A percentile compares a stretch with the other conserved stretches of the same genome.
phyloP scores from a whole-genome alignment of 2,888 invertebrate genomes.

The Autographa gamma region DNA sequence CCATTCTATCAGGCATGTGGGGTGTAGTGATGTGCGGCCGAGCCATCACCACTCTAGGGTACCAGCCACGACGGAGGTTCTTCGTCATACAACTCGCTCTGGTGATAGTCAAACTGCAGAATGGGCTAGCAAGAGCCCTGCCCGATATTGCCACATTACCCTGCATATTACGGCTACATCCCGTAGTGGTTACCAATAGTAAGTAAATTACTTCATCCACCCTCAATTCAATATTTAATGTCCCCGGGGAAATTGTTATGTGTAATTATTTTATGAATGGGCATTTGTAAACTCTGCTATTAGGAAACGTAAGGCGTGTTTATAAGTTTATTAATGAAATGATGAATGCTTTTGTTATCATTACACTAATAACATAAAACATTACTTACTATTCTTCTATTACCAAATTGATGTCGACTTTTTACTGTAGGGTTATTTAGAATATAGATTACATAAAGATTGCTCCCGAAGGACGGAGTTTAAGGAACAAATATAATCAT shows the following conservation, averaged over 20 bases:
- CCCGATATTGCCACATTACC: constrained; percentile 88
- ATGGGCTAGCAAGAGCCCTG: constrained; percentile 88
- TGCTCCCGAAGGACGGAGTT: too few species aligned
- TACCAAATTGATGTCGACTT: not conserved
- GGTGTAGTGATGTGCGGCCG: constrained; percentile 91
- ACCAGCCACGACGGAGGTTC: constrained; percentile 84
- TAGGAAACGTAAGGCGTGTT: not conserved
- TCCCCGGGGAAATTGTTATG: not conserved
- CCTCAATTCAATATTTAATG: not conserved
- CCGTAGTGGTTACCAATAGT: constrained; percentile 91
- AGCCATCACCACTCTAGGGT: constrained; percentile 78
- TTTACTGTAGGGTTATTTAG: not conserved
- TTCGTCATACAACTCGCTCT: constrained; percentile 90
- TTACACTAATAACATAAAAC: not conserved
- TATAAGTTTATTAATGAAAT: not conserved
- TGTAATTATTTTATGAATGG: not conserved
- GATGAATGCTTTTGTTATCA: constrained; percentile 1
- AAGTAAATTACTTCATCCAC: constrained; percentile 67
- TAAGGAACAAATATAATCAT: too few species aligned
- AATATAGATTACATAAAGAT: not conserved
- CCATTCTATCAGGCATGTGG: constrained; percentile 92
- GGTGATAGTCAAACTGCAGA: constrained; percentile 91
- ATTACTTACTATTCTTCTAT: not conserved
- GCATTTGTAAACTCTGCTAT: not conserved
- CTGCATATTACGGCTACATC: constrained; percentile 91